Base-by-base conservation (phyloP, 2,888 invertebrate species). In the Pteria penguin region DNA sequence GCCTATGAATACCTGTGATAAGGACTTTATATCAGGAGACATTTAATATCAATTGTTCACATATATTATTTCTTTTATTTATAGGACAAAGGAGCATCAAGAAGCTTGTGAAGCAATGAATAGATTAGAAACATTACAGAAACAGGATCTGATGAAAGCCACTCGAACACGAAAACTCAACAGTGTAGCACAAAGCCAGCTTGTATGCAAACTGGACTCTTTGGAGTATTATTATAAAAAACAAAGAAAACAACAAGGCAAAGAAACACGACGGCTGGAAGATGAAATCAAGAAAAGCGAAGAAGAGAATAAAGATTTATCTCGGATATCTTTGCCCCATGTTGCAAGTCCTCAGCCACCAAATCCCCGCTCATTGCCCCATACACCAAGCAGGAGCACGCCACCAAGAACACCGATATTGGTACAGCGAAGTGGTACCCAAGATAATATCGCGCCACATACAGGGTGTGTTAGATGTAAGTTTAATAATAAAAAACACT, bases 391-490 rank as follows among this genome's bases (percentile, higher is more conserved):
- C 32, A 58, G 69, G 11, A 78, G 79, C 67, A 33, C 71, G 26
- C n/a, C n/a, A n/a, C n/a, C n/a, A n/a, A n/a, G n/a, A n/a, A n/a
- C n/a, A n/a, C n/a, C n/a, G n/a, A n/a, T n/a, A n/a, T n/a, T n/a
- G n/a, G n/a, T n/a, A n/a, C n/a, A n/a, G n/a, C n/a, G n/a, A n/a
- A n/a, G n/a, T n/a, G n/a, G n/a, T n/a, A n/a, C n/a, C n/a, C 61
- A 78, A 27, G 76, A 76, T 67, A 75, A 66, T 4, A 75, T 45
- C 27, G 52, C 45, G 55, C 26, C 26, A 36, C 18, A 26, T 32
- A 80, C 45, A 45, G 76, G 55, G 58, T 82, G 26, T 84, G 84
- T 70, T 60, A 79, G 18, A 82, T 82, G 78, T 62, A 63, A 76
- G 1, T 71, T 72, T 8, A 79, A 78, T 60, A 74, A 81, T 8